Evolutionary conservation across 2,888 invertebrate species (phyloP), one percentile per base, ranked within the genome.

Genomic region (Trichacis sp.): DNA sequence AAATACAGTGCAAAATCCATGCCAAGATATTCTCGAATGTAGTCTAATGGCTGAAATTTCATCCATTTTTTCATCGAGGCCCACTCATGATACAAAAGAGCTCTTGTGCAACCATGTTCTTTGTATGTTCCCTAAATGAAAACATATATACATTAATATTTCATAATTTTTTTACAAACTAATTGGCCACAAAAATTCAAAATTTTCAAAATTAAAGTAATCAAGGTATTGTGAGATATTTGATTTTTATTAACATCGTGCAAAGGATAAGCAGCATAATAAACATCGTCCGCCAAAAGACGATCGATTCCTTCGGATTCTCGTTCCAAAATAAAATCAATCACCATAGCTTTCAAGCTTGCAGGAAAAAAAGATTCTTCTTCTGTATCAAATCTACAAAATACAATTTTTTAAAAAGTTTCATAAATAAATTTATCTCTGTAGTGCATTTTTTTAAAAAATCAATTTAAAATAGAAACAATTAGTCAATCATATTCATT

Each of bases 1-100:
- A 93, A 94, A 83, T 94, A 94, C 58, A 94, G 85, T 0, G 91
- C 93, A 71, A 93, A 89, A 85, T 91, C 92, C 1, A 91, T 89
- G 46, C 92, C 92, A 80, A 92, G 92, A 83, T 93, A 92, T 75
- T 92, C 90, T 86, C 91, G 90, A 61, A 94, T 89, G 68, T 90
- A 88, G 80, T 93, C 92, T 59, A 93, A 83, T 1, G 93, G 93
- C 78, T 94, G 93, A 61, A 87, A 88, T 84, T 92, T 91, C 70
- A 90, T 87, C 86, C 90, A 90, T 81, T 91, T 91, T 47, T 84
- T 86, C 59, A 91, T 84, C 47, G 88, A 87, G 1, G 91, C 92
- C 93, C 93, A 93, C 83, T 93, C 89, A 40, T 88, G 87, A 65
- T 88, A 86, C 48, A 93, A 85, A 48, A 89, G 79, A 65, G 88